Evolutionary conservation across 2,113 vertebrate species (phyloP).

Genomic region (Malaclemys terrapin): DNA sequence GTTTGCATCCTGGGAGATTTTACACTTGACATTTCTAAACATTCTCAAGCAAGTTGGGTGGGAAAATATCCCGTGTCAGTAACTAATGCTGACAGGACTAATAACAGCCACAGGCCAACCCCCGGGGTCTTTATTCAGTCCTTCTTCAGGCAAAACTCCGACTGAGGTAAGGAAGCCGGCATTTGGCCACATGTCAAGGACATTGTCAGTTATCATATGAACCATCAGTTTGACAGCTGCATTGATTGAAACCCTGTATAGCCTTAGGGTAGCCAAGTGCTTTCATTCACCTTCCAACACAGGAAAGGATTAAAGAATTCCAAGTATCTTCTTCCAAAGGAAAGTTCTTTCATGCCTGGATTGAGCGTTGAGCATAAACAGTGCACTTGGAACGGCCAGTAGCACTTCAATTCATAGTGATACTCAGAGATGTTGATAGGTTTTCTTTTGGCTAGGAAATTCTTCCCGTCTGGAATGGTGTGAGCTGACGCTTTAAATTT

Average conservation of each 20-base stretch:
- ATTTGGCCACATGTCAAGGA: conserved; percentile 65
- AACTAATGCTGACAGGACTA: conserved; percentile 72
- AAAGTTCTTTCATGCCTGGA: not conserved
- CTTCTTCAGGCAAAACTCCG: not conserved
- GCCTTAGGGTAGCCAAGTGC: conserved; percentile 23
- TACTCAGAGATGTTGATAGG: not conserved
- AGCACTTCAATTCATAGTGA: not conserved
- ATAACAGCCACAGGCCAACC: conserved; percentile 73
- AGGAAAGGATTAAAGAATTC: conserved; percentile 30
- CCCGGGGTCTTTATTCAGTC: conserved; percentile 48
- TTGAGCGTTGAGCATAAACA: not conserved
- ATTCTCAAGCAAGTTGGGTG: conserved; percentile 75
- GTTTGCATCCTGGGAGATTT: conserved; percentile 58
- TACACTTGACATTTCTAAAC: conserved; percentile 76
- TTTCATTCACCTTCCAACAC: conserved; percentile 8
- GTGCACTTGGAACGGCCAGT: not conserved
- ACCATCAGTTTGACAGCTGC: conserved; percentile 35
- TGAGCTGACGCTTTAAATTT: conserved; percentile 25
- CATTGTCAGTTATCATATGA: conserved; percentile 3
- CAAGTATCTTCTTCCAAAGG: conserved; percentile 30
- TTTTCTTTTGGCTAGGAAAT: not conserved
- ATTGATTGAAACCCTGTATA: conserved; percentile 23
- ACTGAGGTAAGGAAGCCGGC: conserved; percentile 61
- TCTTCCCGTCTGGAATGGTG: conserved; percentile 11
- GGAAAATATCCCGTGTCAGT: conserved; percentile 74